These are phyloP conservation scores for Axea sp. DNA, from an alignment of 2,888 invertebrate genomes.

Conservation along the genomic window DNA sequence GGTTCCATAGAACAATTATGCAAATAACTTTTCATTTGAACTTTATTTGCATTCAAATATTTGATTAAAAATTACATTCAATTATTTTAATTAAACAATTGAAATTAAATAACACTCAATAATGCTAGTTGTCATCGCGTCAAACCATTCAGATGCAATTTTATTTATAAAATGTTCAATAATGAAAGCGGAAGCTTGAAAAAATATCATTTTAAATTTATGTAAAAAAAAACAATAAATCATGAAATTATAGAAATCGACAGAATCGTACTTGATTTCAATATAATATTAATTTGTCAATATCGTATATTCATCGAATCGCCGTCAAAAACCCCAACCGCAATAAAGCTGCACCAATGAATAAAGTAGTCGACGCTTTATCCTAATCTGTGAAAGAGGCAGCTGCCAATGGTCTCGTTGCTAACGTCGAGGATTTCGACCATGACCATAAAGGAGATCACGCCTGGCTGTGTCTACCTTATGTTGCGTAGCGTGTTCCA, in stretches of 20 bases:
- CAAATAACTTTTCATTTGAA: no score
- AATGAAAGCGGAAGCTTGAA: background rate
- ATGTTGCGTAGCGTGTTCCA: slow-evolving; percentile 62
- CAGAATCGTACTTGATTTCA: no score
- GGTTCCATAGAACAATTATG: no score
- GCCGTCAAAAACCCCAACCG: slow-evolving; percentile 6
- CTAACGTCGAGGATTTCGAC: slow-evolving; percentile 31
- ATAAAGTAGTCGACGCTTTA: slow-evolving; percentile 41
- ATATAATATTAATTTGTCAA: slow-evolving; percentile 29
- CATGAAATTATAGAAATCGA: no score
- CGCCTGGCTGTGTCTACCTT: slow-evolving; percentile 50
- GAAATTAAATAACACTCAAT: no score
- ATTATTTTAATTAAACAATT: no score
- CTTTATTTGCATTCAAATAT: no score
- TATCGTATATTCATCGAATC: slow-evolving; percentile 14
- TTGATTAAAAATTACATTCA: no score
- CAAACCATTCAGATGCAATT: no score
- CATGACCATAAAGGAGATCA: slow-evolving; percentile 54
- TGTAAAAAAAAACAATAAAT: slow-evolving; percentile 1
- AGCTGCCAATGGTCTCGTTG: slow-evolving; percentile 43
- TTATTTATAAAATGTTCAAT: no score
- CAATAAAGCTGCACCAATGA: slow-evolving; percentile 29
- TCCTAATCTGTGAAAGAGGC: slow-evolving; percentile 49
- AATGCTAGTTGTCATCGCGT: no score
- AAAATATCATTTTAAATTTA: background rate